These are phyloP conservation scores for Spinus olivaceus DNA, from an alignment of 2,797 vertebrate species.

Conservation along the genomic window DNA sequence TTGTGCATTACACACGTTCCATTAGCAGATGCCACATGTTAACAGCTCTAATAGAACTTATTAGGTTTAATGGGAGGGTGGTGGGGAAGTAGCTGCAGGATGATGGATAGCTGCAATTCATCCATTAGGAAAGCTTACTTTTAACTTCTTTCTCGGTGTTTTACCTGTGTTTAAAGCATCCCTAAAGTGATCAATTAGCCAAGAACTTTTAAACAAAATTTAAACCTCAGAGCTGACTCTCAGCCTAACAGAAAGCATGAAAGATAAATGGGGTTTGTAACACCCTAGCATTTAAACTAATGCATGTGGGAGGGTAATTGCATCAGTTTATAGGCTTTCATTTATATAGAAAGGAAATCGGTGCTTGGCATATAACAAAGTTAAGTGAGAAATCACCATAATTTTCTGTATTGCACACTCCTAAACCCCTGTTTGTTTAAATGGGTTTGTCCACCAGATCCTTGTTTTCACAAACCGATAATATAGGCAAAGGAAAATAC, in stretches of 20 bases:
- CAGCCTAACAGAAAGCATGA: constrained; percentile 63
- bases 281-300: constrained; percentile 58
- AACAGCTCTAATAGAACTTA: constrained; percentile 52
- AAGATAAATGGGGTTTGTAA: constrained; percentile 73
- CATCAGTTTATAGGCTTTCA: constrained; percentile 48
- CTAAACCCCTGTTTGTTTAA: neutral
- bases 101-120: constrained; percentile 71
- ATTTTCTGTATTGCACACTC: neutral
- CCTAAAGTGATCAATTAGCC: constrained; percentile 71
- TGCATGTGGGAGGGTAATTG: constrained; percentile 56
- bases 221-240: constrained; percentile 50
- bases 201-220: constrained; percentile 61
- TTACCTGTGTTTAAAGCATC: constrained; percentile 73
- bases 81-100: constrained; percentile 15
- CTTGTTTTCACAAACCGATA: neutral
- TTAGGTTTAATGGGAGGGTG: constrained; percentile 42
- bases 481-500: neutral
- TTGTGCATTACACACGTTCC: constrained; percentile 10
- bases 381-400: neutral
- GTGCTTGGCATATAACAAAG: neutral
- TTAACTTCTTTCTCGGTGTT: constrained; percentile 61
- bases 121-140: constrained; percentile 75
- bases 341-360: constrained; percentile 57
- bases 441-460: neutral
- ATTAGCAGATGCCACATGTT: constrained; percentile 70